These are phyloP conservation scores for Fratercula arctica DNA, from an alignment of 2,797 vertebrate species.

Conservation along the genomic window DNA sequence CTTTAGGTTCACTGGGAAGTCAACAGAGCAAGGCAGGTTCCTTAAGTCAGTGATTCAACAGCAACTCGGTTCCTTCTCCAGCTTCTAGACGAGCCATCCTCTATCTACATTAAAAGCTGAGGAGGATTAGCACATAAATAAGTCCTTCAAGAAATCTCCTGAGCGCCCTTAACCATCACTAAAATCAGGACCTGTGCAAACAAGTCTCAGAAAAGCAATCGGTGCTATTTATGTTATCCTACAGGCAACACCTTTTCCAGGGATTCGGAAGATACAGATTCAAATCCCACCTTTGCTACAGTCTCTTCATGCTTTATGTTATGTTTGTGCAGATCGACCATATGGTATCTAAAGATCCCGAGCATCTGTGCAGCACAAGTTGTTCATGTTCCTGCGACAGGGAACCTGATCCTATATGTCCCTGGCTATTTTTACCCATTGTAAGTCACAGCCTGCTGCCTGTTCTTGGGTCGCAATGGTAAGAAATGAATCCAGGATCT, in stretches of 20 bases:
- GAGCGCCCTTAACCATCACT: neutral
- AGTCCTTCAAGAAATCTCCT: neutral
- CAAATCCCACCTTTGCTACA: neutral
- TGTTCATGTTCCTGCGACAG: neutral
- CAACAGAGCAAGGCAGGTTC: neutral
- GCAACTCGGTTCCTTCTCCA: neutral
- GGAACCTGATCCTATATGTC: neutral
- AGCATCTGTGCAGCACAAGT: neutral
- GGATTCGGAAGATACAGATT: neutral
- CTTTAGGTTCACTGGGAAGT: neutral
- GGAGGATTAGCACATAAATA: neutral
- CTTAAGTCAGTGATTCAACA: neutral
- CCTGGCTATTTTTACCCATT: neutral
- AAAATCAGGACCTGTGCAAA: neutral
- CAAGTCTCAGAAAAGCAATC: slow-evolving; percentile 10
- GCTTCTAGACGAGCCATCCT: neutral
- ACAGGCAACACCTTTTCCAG: neutral
- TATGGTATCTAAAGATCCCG: neutral
- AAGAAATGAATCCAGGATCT: neutral
- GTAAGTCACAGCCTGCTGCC: neutral
- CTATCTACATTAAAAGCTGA: neutral
- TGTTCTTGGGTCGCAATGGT: neutral
- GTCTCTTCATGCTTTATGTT: neutral
- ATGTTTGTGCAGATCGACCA: neutral
- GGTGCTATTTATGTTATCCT: neutral